Base-by-base conservation (phyloP, 1,140 invertebrate genomes). In the Chrysopa pallens region DNA sequence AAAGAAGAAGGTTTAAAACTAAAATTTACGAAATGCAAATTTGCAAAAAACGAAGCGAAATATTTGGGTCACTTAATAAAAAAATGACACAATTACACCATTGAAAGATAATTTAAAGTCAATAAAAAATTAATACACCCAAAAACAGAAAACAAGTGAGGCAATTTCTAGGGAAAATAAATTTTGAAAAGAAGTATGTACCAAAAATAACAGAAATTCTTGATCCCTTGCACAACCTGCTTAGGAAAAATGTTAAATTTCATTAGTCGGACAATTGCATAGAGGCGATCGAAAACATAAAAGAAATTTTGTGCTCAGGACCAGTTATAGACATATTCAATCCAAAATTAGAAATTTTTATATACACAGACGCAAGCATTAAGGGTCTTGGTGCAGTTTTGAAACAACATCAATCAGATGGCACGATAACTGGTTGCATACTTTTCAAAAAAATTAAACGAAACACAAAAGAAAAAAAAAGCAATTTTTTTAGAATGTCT, bases 341-440 rank as follows among this genome's bases (percentile, higher is more conserved):
- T 31, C 29, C 11, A 31, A 7, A 31, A 7, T 7, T 11, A 31
- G 6, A 11, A 11, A 31, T 11, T 6, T 11, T 31, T 7, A 11
- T 11, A 31, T 31, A 31, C n/a, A n/a, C n/a, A n/a, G n/a, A n/a
- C n/a, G n/a, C n/a, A n/a, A n/a, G n/a, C n/a, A n/a, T n/a, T n/a
- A 6, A 42, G 42, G 58, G 61, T 29, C 35, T 64, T 14, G 61
- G 61, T 37, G 56, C 59, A 27, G 39, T 63, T 7, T 42, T 60
- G 29, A 57, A 59, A 48, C 56, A 62, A 46, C 8, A 23, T 46
- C 50, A 56, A 47, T 4, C 12, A 11, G 44, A 55, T 45, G 44
- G 36, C 27, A 50, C 48, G 40, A 52, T 48, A 52, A 54, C 52
- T 50, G 28, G 51, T 56, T 9, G 54, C 51, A 38, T 50, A 52